Evolutionary conservation across 2,888 invertebrate genomes (phyloP), one percentile per base, ranked within the genome.

Genomic region (Julus scanicus): DNA sequence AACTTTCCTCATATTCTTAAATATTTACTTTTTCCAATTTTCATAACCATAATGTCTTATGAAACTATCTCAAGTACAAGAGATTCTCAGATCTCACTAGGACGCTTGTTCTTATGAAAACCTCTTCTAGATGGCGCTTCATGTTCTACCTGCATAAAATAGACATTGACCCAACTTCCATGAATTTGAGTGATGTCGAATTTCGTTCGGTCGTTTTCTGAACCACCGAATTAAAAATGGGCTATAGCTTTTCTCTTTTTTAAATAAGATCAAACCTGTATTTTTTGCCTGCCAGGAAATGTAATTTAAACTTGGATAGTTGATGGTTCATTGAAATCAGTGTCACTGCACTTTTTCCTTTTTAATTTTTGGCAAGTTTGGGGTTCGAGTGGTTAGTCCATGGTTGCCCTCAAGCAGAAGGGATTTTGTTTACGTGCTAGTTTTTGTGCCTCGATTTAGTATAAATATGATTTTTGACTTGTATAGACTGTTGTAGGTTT

Each of bases 161-260:
- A 71, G 71, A 29, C 71, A 71, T 71, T 71, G 71, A 71, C 71
- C 71, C 71, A 71, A 29, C 71, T 29, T 71, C 6, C 71, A 11
- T 29, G 71, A 9, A 71, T n/a, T 71, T 71, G 71, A 71, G 71
- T 71, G 71, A 71, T 71, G 71, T 71, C 71, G 71, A 71, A 71
- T 29, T 29, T 71, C 20, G 20, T 71, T 71, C 71, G 71, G 20
- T 29, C 71, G 1, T 71, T 71, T 71, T 71, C 71, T 29, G 29
- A 71, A 71, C 71, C 71, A 71, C 71, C 71, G 71, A 71, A 71
- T 71, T 71, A 71, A 71, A 71, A 71, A 71, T 71, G 71, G 71
- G 71, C 71, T 71, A 71, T 11, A 57, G 57, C 17, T 15, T 57
- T 57, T 53, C 4, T 57, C 17, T 29, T 29, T 29, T 11, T 71